Conservation (phyloP, 1,140 invertebrate species). For the Scaptomyza hsui region DNA sequence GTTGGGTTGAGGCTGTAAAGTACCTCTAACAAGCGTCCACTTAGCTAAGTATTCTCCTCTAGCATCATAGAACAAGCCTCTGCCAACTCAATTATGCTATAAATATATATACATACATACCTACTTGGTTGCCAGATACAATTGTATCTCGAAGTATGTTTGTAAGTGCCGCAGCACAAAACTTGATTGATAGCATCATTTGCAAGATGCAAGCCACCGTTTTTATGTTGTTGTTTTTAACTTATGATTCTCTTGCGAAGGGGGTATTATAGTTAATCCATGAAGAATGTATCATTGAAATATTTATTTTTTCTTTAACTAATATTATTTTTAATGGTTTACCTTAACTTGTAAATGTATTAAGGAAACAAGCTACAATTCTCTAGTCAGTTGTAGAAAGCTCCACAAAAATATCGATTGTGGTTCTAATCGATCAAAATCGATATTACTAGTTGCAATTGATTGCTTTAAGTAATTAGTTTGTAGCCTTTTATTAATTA, state of each 20-base stretch:
- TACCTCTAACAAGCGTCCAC: slow-evolving; percentile 40
- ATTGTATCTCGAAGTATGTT: slow-evolving; percentile 44
- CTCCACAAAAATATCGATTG: too few relatives aligned
- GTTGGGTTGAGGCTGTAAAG: slow-evolving; percentile 23
- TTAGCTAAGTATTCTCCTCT: slow-evolving; percentile 34
- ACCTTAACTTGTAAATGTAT: too few relatives aligned
- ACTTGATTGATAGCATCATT: slow-evolving; percentile 61
- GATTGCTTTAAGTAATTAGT: too few relatives aligned
- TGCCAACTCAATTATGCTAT: slow-evolving; percentile 34
- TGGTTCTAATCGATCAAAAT: too few relatives aligned
- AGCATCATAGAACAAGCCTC: slow-evolving; percentile 2
- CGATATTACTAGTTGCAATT: too few relatives aligned
- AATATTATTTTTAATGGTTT: too few relatives aligned
- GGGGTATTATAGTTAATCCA: not conserved
- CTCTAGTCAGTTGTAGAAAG: too few relatives aligned
- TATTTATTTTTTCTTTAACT: not conserved
- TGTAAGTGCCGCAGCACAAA: slow-evolving; percentile 3
- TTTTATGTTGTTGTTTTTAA: not conserved
- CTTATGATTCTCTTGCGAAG: not conserved
- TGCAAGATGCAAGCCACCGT: slow-evolving; percentile 11
- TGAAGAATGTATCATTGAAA: not conserved
- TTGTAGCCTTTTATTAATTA: too few relatives aligned
- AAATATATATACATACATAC: slow-evolving; percentile 1
- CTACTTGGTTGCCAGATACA: slow-evolving; percentile 33
- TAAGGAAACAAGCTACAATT: too few relatives aligned